Base-by-base conservation (phyloP, 2,888 invertebrate genomes). In the Rotaria macrura region DNA sequence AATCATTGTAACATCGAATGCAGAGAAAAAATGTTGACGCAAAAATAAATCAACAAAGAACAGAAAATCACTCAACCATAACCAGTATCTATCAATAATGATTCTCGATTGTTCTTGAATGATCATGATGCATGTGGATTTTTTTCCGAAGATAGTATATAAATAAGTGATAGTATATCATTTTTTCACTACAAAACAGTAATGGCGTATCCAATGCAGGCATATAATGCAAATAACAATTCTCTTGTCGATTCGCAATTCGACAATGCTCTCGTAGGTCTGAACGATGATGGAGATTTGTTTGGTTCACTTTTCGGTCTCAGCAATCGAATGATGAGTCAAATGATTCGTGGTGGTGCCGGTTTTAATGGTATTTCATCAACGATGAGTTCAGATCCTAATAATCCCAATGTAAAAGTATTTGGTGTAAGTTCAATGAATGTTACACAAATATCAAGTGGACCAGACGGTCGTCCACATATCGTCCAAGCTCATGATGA, bases 401-500 rank as follows among this genome's bases (percentile, higher is more conserved):
- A 43, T n/a, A 43, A 79, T 79, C 43, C 79, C 4, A 25, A 43
- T 25, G 79, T 79, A n/a, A 79, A 79, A 43, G 34, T 79, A 25
- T 79, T 79, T 4, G 79, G 79, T 79, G 9, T 79, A 43, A 79
- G 79, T 79, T 79, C 79, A 43, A 43, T 79, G 43, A 79, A 79
- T 79, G 43, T 79, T 20, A 79, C 79, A 43, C 43, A 43, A 43
- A 43, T 79, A 6, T 40, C 79, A 43, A 40, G 43, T n/a, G 79
- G 43, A 43, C 79, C 79, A 23, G 79, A 79, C n/a, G 79, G 43
- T n/a, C n/a, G 43, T 25, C 43, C 79, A 43, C 43, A 43, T 79
- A 20, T 79, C 5, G n/a, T 79, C n/a, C 79, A 79, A 79, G 79
- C 79, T n/a, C 79, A 79, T 40, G 79, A 79, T 43, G 40, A 79